Evolutionary conservation across 1,140 invertebrate genomes (phyloP).

Genomic region (Platorchestia sp.): DNA sequence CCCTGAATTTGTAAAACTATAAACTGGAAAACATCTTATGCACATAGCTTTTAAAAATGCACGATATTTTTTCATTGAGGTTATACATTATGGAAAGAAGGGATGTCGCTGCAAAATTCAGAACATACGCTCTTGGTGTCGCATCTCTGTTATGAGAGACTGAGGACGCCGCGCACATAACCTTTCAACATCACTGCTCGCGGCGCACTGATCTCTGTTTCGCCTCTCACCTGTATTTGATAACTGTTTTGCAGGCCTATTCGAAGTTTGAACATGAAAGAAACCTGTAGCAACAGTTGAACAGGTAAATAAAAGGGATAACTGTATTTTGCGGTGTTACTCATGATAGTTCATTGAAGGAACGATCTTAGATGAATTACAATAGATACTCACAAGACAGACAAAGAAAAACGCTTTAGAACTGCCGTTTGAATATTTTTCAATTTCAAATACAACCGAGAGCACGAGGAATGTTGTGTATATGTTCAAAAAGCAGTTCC

Average conservation of each 20-base stretch:
- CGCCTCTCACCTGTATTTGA: constrained; percentile 11
- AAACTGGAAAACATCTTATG: neutral
- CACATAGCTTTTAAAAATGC: neutral
- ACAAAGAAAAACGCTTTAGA: too few relatives aligned
- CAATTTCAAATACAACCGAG: too few relatives aligned
- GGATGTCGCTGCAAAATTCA: neutral
- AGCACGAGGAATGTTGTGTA: too few relatives aligned
- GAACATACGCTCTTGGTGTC: neutral
- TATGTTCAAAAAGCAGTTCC: too few relatives aligned
- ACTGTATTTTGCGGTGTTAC: too few relatives aligned
- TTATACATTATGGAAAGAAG: neutral
- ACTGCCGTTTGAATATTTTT: too few relatives aligned
- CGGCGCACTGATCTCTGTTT: neutral
- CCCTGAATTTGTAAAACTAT: too few relatives aligned
- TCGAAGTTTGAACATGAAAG: neutral
- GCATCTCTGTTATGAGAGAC: neutral
- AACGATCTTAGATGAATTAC: too few relatives aligned
- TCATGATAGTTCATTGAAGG: too few relatives aligned
- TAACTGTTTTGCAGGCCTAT: neutral
- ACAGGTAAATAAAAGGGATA: too few relatives aligned
- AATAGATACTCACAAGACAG: too few relatives aligned
- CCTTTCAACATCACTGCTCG: constrained; percentile 8
- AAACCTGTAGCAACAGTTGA: neutral
- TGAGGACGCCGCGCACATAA: neutral
- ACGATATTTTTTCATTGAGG: neutral